phyloP scores from a whole-genome alignment of 2,888 invertebrate genomes.

The Cataglyphis altisquamis region DNA sequence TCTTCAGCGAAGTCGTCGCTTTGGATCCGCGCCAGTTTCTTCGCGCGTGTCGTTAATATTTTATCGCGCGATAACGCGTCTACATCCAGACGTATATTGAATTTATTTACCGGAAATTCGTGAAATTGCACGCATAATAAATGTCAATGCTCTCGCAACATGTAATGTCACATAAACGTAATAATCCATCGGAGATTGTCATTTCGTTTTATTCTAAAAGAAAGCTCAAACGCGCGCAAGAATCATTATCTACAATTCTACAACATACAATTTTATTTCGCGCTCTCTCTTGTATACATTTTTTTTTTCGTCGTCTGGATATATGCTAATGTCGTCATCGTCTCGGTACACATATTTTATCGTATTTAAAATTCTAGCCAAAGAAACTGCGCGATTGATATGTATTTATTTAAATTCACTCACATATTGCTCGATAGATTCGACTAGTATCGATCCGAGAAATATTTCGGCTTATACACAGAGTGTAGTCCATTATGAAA shows the following conservation, averaged over 20 bases:
- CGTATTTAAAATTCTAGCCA: background rate
- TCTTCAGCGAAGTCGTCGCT: slow-evolving; percentile 15
- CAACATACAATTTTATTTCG: slow-evolving; percentile 13
- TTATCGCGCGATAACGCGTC: slow-evolving; percentile 12
- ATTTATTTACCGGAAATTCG: slow-evolving; percentile 6
- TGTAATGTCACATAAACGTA: background rate
- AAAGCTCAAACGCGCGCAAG: background rate
- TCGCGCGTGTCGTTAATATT: slow-evolving; percentile 39
- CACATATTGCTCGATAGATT: slow-evolving; percentile 15
- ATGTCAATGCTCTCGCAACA: background rate
- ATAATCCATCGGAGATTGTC: background rate
- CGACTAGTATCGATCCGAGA: slow-evolving; percentile 13
- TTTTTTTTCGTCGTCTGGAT: slow-evolving; percentile 7
- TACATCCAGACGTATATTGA: background rate
- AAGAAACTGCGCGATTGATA: background rate
- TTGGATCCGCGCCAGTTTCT: slow-evolving; percentile 30
- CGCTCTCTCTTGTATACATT: background rate
- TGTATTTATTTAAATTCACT: slow-evolving; percentile 27
- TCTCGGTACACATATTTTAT: slow-evolving; percentile 3
- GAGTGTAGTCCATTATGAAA: background rate
- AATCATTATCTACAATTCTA: background rate
- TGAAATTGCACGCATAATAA: background rate
- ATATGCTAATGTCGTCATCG: slow-evolving; percentile 13
- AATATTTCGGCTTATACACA: background rate
- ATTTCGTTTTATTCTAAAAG: background rate